phyloP scores from a whole-genome alignment of 2,797 vertebrate species.

The Apodemus agrarius region DNA sequence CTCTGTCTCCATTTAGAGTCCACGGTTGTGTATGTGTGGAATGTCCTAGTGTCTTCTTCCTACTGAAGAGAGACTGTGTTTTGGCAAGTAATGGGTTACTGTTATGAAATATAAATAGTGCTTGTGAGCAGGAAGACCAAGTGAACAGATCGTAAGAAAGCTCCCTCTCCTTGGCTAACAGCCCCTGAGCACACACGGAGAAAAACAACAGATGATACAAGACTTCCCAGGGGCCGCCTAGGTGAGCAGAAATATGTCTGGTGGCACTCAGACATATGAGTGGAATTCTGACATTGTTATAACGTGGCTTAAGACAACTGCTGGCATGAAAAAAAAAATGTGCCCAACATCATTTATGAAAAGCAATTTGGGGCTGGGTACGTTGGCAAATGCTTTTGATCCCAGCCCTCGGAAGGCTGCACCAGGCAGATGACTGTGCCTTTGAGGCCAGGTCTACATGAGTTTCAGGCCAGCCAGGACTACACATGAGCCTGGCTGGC shows the following conservation, averaged over 20 bases:
- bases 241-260: not conserved
- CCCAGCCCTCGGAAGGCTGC: not conserved
- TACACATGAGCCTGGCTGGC: not conserved
- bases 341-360: not conserved
- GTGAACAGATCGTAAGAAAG: not conserved
- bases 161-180: not conserved
- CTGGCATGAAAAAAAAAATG: not conserved
- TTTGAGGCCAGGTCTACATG: not conserved
- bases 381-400: not conserved
- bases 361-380: not conserved
- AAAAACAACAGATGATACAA: not conserved
- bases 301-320: not conserved
- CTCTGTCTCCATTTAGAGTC: not conserved
- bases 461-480: not conserved
- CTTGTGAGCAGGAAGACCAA: not conserved
- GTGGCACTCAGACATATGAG: accelerated
- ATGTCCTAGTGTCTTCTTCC: not conserved
- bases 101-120: not conserved
- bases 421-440: not conserved
- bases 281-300: not conserved
- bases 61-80: not conserved
- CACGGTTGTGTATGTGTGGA: not conserved
- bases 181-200: not conserved
- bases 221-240: accelerated
- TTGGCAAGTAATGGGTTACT: conserved; percentile 1